Evolutionary conservation across 1,140 invertebrate species (phyloP), one percentile per base, ranked within the genome.

Genomic region (Hyles euphorbiae): DNA sequence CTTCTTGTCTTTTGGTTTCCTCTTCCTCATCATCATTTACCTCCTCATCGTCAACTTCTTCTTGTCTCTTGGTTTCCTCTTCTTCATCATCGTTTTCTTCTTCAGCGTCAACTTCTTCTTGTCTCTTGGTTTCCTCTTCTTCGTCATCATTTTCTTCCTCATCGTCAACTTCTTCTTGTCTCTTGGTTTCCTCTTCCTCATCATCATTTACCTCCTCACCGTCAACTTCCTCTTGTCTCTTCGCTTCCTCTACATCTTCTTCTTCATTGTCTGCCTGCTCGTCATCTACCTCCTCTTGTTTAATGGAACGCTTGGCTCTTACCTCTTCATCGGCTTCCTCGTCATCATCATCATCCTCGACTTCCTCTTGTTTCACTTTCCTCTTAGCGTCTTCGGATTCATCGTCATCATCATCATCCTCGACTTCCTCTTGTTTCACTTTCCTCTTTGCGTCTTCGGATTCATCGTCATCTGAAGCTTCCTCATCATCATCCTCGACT

Each of bases 41-140:
- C 50, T 59, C 63, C 5, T 63, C 58, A 11, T 65, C 56, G 48
- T 67, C 53, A 57, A 12, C 34, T 56, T 54, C 55, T n/a, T 62
- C 55, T 34, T 69, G 22, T 45, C 10, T 34, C 22, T 54, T 34
- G 3, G 7, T 44, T 8, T 68, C 56, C 9, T 52, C 32, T 9
- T 70, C 60, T 36, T 68, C 67, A 3, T 60, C 36, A 40, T 68
- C 65, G 48, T 56, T 61, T 33, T 66, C 60, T 0, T 67, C 57
- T 7, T 60, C 57, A 47, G 49, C 65, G 7, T 68, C 58, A 9
- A 11, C 46, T 11, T 74, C 47, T 22, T 68, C 63, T 44, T 61
- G 63, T 50, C 49, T 54, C 7, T 44, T 22, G 2, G 36, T 6
- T 10, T 51, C 22, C 44, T 48, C 45, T 49, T 5, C 46, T 33